Percentiles rank a stretch among this genome's conserved stretches.
These are phyloP conservation scores for Agapornis roseicollis DNA, from an alignment of 2,113 vertebrate species.

Conservation along the genomic window DNA sequence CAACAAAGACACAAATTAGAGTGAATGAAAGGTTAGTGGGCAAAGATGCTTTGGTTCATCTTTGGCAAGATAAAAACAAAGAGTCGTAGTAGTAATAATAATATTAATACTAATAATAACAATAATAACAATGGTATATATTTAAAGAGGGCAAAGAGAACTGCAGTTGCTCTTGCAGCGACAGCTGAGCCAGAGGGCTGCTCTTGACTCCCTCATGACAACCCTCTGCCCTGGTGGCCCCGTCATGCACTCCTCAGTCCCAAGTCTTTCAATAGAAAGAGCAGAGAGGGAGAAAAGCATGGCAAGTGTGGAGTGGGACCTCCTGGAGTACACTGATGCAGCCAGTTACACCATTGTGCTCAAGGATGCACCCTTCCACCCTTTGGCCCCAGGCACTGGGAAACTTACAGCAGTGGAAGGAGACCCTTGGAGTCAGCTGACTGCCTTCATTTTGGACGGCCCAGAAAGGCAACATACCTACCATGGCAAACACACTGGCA, in stretches of 20 bases:
- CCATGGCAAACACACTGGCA: neutral
- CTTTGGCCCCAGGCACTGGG: neutral
- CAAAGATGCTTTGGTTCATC: neutral
- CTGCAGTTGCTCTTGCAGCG: accelerated
- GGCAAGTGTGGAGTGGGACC: neutral
- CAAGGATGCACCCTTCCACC: neutral
- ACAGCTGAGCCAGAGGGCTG: neutral
- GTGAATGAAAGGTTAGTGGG: conserved; percentile 23
- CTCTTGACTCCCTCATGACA: neutral
- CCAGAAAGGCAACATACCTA: neutral
- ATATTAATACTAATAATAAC: neutral
- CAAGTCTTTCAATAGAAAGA: neutral
- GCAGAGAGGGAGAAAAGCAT: neutral
- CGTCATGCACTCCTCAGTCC: neutral
- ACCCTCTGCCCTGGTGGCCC: neutral
- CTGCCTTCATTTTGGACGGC: accelerated
- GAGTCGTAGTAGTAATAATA: neutral
- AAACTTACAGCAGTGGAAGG: neutral
- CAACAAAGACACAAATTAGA: conserved; percentile 74
- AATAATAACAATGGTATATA: neutral
- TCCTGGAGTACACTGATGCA: neutral
- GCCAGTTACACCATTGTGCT: neutral
- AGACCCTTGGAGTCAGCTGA: accelerated
- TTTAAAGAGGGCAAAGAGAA: neutral
- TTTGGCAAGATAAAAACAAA: conserved; percentile 2